Conservation (phyloP, 2,113 vertebrate species). For the Picathartes gymnocephalus region DNA sequence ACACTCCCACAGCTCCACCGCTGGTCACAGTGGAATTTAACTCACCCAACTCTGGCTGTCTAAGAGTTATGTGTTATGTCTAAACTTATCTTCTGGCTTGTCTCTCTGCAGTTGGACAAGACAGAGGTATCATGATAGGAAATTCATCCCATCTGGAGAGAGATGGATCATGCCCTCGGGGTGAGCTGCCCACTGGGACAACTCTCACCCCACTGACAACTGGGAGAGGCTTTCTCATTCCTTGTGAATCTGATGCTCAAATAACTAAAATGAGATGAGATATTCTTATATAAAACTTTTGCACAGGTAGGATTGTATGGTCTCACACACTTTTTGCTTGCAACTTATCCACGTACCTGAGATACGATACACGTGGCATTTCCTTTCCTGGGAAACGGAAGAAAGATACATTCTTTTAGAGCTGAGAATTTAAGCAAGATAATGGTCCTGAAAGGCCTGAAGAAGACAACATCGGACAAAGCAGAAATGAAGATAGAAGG, state of each 20-base stretch:
- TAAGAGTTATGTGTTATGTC: neutral
- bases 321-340: neutral
- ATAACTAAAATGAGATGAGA: neutral
- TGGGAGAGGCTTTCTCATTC: neutral
- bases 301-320: neutral
- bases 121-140: neutral
- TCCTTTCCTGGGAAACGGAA: neutral
- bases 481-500: neutral
- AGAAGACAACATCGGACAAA: neutral
- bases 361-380: rapidly evolving
- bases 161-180: rapidly evolving
- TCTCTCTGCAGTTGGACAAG: neutral
- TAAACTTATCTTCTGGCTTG: neutral
- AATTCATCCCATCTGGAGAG: neutral
- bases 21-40: neutral
- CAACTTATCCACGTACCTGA: neutral
- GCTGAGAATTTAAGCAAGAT: neutral
- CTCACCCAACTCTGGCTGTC: neutral
- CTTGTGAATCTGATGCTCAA: neutral
- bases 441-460: neutral
- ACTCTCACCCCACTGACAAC: neutral
- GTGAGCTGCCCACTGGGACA: neutral
- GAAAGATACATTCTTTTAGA: neutral
- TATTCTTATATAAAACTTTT: neutral
- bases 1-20: neutral